Base-by-base conservation (phyloP, 2,113 vertebrate species). In the Oncorhynchus tshawytscha region DNA sequence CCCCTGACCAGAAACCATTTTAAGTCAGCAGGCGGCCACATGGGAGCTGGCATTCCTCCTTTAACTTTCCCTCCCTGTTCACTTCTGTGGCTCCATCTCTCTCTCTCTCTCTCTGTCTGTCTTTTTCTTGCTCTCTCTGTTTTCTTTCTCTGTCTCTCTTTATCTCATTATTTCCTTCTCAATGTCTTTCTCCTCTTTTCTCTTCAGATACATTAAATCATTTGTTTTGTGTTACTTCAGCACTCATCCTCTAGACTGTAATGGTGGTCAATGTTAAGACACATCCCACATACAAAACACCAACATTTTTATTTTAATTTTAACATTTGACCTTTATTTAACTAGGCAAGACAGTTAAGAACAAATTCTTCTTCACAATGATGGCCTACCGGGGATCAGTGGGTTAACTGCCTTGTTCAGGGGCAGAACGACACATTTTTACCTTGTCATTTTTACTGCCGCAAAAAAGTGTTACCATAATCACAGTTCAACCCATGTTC, bases 1-100 rank as follows among this genome's bases (percentile, higher is more conserved):
- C 88, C 90, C 82, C 85, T 85, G 85, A 91, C 91, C 90, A 91
- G 84, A 93, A 90, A 90, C 88, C 87, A 86, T 86, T 87, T 88
- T 77, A 90, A 93, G 88, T 85, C 74, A 77, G 81, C 82, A 73
- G 77, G 82, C 81, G 82, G 87, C 88, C 86, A 79, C 82, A 78
- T 86, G 73, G 80, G 68, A 87, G 67, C 88, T 86, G 89, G 88
- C 86, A 86, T 88, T 90, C 84, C 90, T 87, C 89, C 89, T 86
- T 84, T 82, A 82, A 75, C 70, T 82, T 3, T 68, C 60, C 31
- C 8, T 62, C 79, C 82, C 82, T 77, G 70, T 84, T 87, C 76
- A 77, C 78, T 84, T 84, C 81, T 82, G 72, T 66, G 78, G 77
- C 71, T 86, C 73, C 16, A n/a, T 68, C 67, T 45, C 67, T 34